Conservation (phyloP, 2,113 vertebrate genomes). For the Ailurus styani region DNA sequence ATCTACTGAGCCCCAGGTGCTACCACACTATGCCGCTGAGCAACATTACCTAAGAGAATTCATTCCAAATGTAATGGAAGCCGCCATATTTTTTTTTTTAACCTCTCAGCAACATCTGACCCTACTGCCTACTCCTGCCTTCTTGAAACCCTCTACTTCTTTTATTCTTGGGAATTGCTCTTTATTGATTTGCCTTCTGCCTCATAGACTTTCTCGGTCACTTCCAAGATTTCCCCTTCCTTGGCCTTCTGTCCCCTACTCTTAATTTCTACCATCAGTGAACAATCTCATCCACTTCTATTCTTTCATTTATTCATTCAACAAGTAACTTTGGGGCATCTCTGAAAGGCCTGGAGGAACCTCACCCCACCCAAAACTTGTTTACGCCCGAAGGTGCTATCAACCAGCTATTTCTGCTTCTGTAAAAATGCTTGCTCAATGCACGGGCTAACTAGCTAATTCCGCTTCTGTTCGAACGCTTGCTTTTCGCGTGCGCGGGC, state of each 20-base stretch:
- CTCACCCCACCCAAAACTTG: too few species aligned
- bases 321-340: neutral
- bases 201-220: neutral
- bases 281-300: neutral
- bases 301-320: neutral
- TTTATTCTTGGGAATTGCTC: neutral
- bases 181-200: neutral
- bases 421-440: too few species aligned
- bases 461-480: too few species aligned
- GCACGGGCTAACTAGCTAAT: too few species aligned
- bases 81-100: neutral
- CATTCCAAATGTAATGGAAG: neutral
- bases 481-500: too few species aligned
- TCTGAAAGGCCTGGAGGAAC: too few species aligned
- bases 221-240: neutral
- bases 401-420: too few species aligned
- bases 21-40: too few species aligned
- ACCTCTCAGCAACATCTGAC: neutral
- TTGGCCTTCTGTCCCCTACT: neutral
- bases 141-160: neutral
- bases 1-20: neutral
- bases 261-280: neutral
- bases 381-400: too few species aligned
- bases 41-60: neutral
- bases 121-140: neutral